Conservation (phyloP, 2,888 invertebrate genomes). For the Fragum sueziense region DNA sequence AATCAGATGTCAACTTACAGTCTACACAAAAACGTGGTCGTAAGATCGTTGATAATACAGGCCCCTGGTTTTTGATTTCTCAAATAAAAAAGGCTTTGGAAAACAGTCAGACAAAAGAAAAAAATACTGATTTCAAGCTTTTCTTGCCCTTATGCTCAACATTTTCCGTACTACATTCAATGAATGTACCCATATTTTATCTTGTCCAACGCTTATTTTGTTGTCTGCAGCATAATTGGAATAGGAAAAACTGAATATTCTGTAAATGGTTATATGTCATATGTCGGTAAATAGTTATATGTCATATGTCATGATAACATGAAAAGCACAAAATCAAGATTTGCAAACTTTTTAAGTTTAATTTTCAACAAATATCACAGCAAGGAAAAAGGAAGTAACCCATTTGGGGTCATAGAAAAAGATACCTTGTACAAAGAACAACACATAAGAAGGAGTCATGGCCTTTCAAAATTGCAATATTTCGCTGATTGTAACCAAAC, state of each 20-base stretch:
- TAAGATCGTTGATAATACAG: no score
- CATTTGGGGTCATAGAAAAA: neutral
- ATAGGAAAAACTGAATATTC: neutral
- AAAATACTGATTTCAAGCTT: no score
- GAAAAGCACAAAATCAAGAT: no score
- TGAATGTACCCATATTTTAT: neutral
- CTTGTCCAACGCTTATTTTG: neutral
- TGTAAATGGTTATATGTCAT: neutral
- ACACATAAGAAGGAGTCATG: neutral
- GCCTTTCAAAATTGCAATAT: neutral
- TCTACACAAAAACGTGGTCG: no score
- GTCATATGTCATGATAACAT: neutral
- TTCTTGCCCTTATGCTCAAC: no score
- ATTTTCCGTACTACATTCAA: no score
- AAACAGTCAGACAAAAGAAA: no score
- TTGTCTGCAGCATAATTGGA: neutral
- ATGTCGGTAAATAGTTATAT: neutral
- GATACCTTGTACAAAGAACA: neutral
- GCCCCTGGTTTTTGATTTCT: no score
- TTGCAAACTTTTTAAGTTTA: neutral
- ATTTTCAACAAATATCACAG: constrained; percentile 1
- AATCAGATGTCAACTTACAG: no score
- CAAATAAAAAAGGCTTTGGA: no score
- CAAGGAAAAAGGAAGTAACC: neutral
- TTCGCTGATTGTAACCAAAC: neutral